Evolutionary conservation across 2,888 invertebrate species (phyloP), one percentile per base, ranked within the genome.

Genomic region (Griposia aprilina): DNA sequence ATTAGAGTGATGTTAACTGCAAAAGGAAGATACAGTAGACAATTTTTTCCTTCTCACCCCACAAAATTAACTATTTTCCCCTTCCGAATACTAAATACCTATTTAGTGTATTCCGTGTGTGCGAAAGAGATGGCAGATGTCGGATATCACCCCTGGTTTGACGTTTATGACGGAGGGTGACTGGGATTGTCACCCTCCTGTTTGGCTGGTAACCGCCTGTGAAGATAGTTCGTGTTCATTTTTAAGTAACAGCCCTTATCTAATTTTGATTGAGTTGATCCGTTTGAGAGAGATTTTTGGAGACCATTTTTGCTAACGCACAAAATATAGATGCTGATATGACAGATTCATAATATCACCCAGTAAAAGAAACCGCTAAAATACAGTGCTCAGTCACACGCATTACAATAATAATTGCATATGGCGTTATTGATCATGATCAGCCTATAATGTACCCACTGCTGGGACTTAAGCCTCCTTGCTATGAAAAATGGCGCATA

Each of bases 51-150:
- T 23, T 93, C 92, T 91, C 95, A 94, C 95, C 96, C 96, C 92
- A 93, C 92, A 93, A 94, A 96, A 96, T 96, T 96, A 96, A 96
- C 94, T 93, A 93, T 92, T 91, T 94, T 94, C 96, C 84, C 96
- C 96, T 95, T 94, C 94, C 92, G 96, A 96, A 96, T 96, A 96
- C 96, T 96, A 96, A 97, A 96, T 95, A 95, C 95, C 95, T 96
- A 96, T 96, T 96, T 96, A 96, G 95, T 95, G 93, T 90, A 95
- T 95, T 94, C 92, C 87, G 73, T 84, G 91, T 80, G 94, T 82
- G 87, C 36, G 91, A 95, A 81, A 90, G 93, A 87, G 95, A 94
- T 7, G 75, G 70, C 59, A 80, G 80, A 88, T 91, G 92, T 92
- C 69, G 79, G 77, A 79, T 85, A 81, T 93, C 94, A 91, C 95